Evolutionary conservation across 2,888 invertebrate genomes (phyloP).

Genomic region (Mythimna impura): DNA sequence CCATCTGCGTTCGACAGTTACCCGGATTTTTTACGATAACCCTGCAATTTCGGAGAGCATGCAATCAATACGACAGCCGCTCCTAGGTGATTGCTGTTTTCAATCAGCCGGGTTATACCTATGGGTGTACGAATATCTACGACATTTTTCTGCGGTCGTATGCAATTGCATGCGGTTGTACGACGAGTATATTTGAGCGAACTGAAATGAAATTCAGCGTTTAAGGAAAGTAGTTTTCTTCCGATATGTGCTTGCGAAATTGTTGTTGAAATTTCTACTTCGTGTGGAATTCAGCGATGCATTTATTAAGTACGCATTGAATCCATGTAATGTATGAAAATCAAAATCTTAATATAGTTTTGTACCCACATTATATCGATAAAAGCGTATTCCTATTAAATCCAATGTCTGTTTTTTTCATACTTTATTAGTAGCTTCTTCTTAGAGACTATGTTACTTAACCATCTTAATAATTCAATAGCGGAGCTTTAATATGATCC

Average conservation of each 20-base stretch:
- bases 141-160: slow-evolving; percentile 62
- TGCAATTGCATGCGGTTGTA: slow-evolving; percentile 54
- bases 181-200: slow-evolving; percentile 37
- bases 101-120: slow-evolving; percentile 70
- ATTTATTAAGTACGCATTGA: background rate
- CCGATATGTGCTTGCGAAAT: slow-evolving; percentile 1
- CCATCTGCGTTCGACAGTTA: slow-evolving; percentile 60
- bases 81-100: slow-evolving; percentile 74
- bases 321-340: background rate
- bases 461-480: slow-evolving; percentile 4
- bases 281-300: background rate
- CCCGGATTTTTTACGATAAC: slow-evolving; percentile 66
- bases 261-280: slow-evolving; percentile 8
- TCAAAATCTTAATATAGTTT: background rate
- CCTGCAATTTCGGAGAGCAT: slow-evolving; percentile 66
- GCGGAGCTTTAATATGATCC: slow-evolving; percentile 4
- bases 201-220: slow-evolving; percentile 46
- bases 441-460: slow-evolving; percentile 2
- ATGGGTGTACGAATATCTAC: slow-evolving; percentile 54
- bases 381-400: background rate
- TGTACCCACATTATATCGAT: too few relatives aligned
- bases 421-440: background rate
- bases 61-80: slow-evolving; percentile 71
- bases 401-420: background rate
- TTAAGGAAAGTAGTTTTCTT: slow-evolving; percentile 40